phyloP scores from a whole-genome alignment of 2,113 vertebrate species.

The Microcebus lehilahytsara region DNA sequence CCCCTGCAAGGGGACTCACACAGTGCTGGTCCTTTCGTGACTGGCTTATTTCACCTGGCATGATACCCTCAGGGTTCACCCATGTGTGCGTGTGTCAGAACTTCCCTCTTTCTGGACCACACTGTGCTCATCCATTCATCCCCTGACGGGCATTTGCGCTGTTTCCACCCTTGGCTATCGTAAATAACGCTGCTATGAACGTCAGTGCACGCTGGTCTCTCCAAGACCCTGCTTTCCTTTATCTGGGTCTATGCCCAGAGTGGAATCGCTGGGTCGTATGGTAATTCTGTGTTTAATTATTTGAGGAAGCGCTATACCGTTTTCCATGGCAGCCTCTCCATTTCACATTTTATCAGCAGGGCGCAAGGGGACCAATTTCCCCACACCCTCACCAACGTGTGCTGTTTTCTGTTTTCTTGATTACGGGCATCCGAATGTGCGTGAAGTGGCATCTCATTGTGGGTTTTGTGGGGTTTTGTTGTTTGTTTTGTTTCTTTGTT shows the following conservation, averaged over 20 bases:
- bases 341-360: background rate
- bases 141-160: no score
- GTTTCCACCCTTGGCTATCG: background rate
- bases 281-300: background rate
- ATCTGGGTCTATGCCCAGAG: background rate
- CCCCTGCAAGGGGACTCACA: fast-evolving
- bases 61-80: background rate
- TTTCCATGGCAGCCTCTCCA: background rate
- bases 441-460: background rate
- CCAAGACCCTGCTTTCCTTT: background rate
- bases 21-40: background rate
- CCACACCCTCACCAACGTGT: background rate
- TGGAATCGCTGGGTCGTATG: background rate
- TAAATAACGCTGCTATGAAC: background rate
- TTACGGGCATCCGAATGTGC: background rate
- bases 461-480: background rate
- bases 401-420: background rate
- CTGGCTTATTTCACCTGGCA: background rate
- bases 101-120: background rate
- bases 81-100: background rate
- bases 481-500: no score
- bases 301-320: background rate
- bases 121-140: background rate
- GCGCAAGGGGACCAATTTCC: background rate
- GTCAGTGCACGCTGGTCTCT: background rate